Evolutionary conservation across 2,888 invertebrate species (phyloP).

Genomic region (Limnephilus lunatus): DNA sequence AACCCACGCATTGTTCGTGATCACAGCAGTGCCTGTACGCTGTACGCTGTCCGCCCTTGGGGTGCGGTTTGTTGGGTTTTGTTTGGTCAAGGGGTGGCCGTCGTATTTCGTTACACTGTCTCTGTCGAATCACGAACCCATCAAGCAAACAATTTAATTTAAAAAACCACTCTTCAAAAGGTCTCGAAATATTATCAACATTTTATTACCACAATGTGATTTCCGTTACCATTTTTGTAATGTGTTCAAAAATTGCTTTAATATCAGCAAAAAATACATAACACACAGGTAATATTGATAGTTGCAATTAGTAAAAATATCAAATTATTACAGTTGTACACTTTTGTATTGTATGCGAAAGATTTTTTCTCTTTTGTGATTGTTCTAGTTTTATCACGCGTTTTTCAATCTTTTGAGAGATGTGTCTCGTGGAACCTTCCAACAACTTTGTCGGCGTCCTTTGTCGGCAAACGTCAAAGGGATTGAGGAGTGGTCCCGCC

Average conservation of each 20-base stretch:
- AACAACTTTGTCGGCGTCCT: constrained; percentile 52
- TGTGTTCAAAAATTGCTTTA: not conserved
- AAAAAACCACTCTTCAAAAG: not conserved
- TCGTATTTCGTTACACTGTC: not conserved
- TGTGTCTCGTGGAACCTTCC: not conserved
- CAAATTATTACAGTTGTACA: not conserved
- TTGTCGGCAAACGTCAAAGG: constrained; percentile 62
- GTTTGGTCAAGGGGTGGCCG: constrained; percentile 26
- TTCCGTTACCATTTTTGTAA: not conserved
- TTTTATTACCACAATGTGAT: not conserved
- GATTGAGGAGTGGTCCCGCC: constrained; percentile 51
- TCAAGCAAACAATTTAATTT: not conserved
- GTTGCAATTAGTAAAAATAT: not conserved
- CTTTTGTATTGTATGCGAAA: not conserved
- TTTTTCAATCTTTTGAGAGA: not conserved
- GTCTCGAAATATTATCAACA: not conserved
- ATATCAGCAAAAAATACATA: not conserved
- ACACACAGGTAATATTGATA: not conserved
- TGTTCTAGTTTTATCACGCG: not conserved
- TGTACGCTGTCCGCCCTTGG: not conserved
- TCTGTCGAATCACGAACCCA: not conserved
- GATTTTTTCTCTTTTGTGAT: not conserved
- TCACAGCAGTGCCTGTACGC: not conserved
- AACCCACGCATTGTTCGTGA: not conserved
- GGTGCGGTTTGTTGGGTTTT: constrained; percentile 8